Evolutionary conservation across 2,888 invertebrate genomes (phyloP).

Genomic region (Amphipyra berbera): DNA sequence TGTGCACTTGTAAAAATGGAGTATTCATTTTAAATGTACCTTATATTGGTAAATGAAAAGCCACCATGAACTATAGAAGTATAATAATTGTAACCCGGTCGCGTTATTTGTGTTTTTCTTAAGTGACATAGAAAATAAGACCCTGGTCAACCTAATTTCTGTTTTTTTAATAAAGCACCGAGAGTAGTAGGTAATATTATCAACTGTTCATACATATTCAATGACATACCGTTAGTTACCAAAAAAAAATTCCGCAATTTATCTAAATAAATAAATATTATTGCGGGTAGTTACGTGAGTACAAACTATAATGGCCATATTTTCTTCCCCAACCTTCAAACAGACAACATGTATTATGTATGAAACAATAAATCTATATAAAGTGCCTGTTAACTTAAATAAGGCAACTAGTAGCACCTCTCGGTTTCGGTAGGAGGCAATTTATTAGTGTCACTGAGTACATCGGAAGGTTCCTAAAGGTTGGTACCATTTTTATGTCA

Average conservation of each 20-base stretch:
- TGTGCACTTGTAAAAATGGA: too few species aligned
- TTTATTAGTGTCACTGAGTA: conserved; percentile 23
- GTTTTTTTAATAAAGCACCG: too few species aligned
- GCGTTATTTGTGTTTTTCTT: too few species aligned
- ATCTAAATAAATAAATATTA: conserved; percentile 6
- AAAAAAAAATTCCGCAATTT: conserved; percentile 6
- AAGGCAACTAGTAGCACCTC: conserved; percentile 41
- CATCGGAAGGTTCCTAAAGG: too few species aligned
- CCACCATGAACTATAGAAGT: too few species aligned
- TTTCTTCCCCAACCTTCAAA: conserved; percentile 32
- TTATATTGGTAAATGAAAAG: too few species aligned
- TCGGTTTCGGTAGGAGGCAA: conserved; percentile 25
- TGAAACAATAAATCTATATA: conserved; percentile 57
- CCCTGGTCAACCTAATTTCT: too few species aligned
- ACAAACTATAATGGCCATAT: conserved; percentile 49
- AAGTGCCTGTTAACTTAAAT: conserved; percentile 56
- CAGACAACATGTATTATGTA: conserved; percentile 50
- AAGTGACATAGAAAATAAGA: too few species aligned
- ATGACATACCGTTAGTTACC: background rate
- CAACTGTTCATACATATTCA: too few species aligned
- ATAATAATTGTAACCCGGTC: too few species aligned
- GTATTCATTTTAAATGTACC: too few species aligned
- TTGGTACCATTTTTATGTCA: background rate
- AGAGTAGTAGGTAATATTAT: too few species aligned
- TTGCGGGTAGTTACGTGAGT: conserved; percentile 6